phyloP scores from a whole-genome alignment of 2,797 vertebrate species.

The Furcifer pardalis region DNA sequence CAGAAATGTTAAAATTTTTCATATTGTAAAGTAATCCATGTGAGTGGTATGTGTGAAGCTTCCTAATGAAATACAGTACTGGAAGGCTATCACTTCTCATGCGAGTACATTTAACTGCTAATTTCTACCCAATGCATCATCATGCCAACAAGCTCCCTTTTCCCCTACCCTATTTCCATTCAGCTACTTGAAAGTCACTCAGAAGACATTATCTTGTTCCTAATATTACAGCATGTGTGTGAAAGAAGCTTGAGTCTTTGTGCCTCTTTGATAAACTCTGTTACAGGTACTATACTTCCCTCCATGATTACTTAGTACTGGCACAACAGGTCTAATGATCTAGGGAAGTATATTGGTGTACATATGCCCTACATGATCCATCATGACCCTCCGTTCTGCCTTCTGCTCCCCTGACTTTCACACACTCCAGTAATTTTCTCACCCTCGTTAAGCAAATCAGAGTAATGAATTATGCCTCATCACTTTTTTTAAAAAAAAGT shows the following conservation, averaged over 20 bases:
- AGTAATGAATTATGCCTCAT: slow-evolving; percentile 67
- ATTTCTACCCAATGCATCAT: slow-evolving; percentile 15
- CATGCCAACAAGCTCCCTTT: neutral
- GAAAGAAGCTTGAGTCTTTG: neutral
- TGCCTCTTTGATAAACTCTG: neutral
- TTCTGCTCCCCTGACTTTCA: slow-evolving; percentile 44
- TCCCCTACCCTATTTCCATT: accelerated
- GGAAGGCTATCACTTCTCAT: slow-evolving; percentile 54
- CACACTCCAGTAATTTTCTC: slow-evolving; percentile 58
- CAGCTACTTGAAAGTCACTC: neutral
- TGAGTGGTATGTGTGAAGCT: neutral
- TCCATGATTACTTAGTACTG: neutral
- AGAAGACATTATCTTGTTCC: neutral
- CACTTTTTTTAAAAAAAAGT: slow-evolving; percentile 35
- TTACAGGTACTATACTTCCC: slow-evolving; percentile 12
- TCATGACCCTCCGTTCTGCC: slow-evolving; percentile 40
- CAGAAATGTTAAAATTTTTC: slow-evolving; percentile 27
- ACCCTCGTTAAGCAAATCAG: slow-evolving; percentile 69
- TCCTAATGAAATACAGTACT: slow-evolving; percentile 60
- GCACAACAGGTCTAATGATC: neutral
- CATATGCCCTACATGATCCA: neutral
- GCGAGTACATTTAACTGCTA: slow-evolving; percentile 56
- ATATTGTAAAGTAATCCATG: slow-evolving; percentile 31
- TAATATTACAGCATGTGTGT: neutral
- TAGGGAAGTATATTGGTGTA: slow-evolving; percentile 9